A percentile compares a stretch with the other conserved stretches of the same genome.
Evolutionary conservation across 2,888 invertebrate genomes (phyloP).

Genomic region (Congeria kusceri): DNA sequence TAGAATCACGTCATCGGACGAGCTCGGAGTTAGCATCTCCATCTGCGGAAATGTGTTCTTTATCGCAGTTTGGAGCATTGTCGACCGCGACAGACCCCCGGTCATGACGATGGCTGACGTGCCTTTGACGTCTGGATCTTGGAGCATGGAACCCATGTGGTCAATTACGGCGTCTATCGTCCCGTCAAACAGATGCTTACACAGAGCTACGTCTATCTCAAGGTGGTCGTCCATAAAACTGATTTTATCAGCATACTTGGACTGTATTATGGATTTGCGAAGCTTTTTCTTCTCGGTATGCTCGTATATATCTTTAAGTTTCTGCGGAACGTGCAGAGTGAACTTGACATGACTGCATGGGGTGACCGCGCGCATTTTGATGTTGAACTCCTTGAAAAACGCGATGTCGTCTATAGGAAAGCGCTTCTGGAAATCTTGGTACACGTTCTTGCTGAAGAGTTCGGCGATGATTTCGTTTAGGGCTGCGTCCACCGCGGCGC

Average conservation of each 20-base stretch:
- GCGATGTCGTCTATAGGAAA: not conserved
- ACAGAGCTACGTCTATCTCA: slow-evolving; percentile 5
- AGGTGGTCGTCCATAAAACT: slow-evolving; percentile 23
- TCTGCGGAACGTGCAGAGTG: slow-evolving; percentile 18
- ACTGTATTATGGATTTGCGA: slow-evolving; percentile 8
- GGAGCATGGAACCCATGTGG: slow-evolving; percentile 12
- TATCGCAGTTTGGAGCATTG: slow-evolving; percentile 33
- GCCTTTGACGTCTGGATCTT: slow-evolving; percentile 5
- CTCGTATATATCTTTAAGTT: slow-evolving; percentile 24
- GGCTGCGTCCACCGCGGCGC: too few species aligned
- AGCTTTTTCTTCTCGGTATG: slow-evolving; percentile 12
- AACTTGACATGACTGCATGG: slow-evolving; percentile 16
- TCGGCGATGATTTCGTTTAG: too few species aligned
- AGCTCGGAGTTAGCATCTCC: slow-evolving; percentile 28
- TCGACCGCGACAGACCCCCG: slow-evolving; percentile 46
- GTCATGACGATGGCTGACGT: slow-evolving; percentile 31
- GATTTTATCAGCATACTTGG: slow-evolving; percentile 16
- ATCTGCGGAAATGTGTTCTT: slow-evolving; percentile 13
- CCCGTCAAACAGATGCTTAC: slow-evolving; percentile 31
- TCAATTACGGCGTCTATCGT: slow-evolving; percentile 21
- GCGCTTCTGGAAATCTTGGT: too few species aligned
- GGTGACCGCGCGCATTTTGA: slow-evolving; percentile 38
- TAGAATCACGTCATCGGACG: slow-evolving; percentile 34
- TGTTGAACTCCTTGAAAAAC: slow-evolving; percentile 11
- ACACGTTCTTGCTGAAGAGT: too few species aligned